Conservation (phyloP, 2,113 vertebrate genomes). For the Lota lota region DNA sequence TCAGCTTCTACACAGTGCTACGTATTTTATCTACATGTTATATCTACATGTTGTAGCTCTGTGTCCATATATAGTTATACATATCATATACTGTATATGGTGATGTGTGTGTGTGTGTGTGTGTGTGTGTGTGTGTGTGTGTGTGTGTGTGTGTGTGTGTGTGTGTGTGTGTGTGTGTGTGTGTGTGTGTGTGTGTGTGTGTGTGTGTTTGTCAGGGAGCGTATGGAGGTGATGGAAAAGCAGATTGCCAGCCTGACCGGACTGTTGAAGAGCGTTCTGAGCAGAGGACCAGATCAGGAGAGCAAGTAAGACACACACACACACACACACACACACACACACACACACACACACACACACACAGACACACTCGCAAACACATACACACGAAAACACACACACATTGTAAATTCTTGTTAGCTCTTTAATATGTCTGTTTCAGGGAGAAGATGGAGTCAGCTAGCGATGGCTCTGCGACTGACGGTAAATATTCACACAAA, state of each 20-base stretch:
- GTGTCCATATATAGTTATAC: background rate
- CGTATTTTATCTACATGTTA: background rate
- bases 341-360: conserved; percentile 11
- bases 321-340: conserved; percentile 25
- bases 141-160: conserved; percentile 4
- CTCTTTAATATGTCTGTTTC: conserved; percentile 41
- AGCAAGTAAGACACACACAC: conserved; percentile 77
- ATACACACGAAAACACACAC: conserved; percentile 6
- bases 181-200: conserved; percentile 3
- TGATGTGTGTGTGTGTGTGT: conserved; percentile 9
- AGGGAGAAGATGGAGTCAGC: conserved; percentile 92
- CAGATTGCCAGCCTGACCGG: conserved; percentile 97
- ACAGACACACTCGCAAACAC: conserved; percentile 4
- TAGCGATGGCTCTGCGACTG: conserved; percentile 84
- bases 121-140: conserved; percentile 11
- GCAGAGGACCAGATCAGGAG: conserved; percentile 84
- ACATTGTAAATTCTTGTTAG: background rate
- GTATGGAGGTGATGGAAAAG: conserved; percentile 99
- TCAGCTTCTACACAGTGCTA: conserved; percentile 34
- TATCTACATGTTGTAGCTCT: background rate
- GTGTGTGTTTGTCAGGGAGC: conserved; percentile 73
- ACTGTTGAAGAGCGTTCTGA: conserved; percentile 92
- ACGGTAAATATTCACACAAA: conserved; percentile 65
- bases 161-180: conserved; percentile 6
- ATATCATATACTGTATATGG: background rate